Percentiles rank a stretch among this genome's conserved stretches.
phyloP scores from a whole-genome alignment of 2,797 vertebrate species.

The Perdix hodgsoniae region DNA sequence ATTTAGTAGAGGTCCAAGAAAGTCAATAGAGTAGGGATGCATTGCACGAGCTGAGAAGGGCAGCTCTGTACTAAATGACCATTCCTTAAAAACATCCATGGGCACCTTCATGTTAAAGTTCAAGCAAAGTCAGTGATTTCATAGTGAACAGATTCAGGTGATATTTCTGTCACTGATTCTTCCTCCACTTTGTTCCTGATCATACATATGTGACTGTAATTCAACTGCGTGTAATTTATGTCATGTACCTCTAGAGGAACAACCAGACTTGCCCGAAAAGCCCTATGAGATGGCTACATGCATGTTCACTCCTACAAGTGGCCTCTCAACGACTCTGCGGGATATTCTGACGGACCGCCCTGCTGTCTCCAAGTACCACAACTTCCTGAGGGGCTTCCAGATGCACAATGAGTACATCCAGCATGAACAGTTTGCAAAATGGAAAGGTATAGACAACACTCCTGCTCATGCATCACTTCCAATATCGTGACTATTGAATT shows the following conservation, averaged over 20 bases:
- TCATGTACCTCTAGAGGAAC: conserved; percentile 70
- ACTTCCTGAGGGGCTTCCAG: conserved; percentile 86
- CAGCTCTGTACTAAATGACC: accelerated
- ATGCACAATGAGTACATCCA: conserved; percentile 83
- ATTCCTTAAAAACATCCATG: not conserved
- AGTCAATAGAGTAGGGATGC: not conserved
- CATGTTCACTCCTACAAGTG: conserved; percentile 72
- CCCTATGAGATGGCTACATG: conserved; percentile 52
- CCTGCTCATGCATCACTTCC: accelerated
- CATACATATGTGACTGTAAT: not conserved
- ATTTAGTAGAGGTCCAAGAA: not conserved
- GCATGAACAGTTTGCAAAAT: conserved; percentile 76
- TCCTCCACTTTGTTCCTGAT: not conserved
- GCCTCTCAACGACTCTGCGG: conserved; percentile 74
- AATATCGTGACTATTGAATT: not conserved
- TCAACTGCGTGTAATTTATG: not conserved
- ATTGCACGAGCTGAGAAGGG: not conserved
- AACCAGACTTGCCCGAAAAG: conserved; percentile 72
- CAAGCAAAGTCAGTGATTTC: not conserved
- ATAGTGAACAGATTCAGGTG: not conserved
- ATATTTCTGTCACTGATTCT: accelerated
- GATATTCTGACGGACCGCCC: conserved; percentile 79
- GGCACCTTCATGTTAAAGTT: not conserved
- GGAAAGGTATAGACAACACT: conserved; percentile 81
- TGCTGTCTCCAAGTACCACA: conserved; percentile 83